Conservation (phyloP, 2,113 vertebrate species). For the Macrotus californicus region DNA sequence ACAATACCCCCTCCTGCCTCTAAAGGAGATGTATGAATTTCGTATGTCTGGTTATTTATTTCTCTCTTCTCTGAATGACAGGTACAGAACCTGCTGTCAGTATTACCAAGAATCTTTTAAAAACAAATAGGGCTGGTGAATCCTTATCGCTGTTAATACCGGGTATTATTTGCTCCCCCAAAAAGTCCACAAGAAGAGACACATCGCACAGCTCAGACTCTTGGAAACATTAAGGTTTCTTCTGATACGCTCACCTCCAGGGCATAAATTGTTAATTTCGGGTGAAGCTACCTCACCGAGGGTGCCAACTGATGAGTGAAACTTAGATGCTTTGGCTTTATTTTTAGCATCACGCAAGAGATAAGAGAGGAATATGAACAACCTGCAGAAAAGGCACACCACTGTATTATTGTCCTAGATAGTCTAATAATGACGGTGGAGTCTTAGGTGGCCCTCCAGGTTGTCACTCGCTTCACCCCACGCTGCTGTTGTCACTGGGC, state of each 20-base stretch:
- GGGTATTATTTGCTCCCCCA: not conserved
- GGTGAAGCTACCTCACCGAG: not conserved
- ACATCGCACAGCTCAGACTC: not conserved
- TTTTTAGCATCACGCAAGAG: slow-evolving; percentile 33
- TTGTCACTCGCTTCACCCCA: not conserved
- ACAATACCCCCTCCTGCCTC: slow-evolving; percentile 3
- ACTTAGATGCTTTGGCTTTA: slow-evolving; percentile 39
- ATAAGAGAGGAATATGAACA: not conserved
- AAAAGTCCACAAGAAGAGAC: not conserved
- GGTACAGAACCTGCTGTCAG: slow-evolving; percentile 9
- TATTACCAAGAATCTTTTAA: not conserved
- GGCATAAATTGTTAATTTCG: slow-evolving; percentile 30
- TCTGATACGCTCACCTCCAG: not conserved
- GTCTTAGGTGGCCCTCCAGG: not conserved
- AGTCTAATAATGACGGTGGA: rapidly evolving
- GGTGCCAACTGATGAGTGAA: slow-evolving; percentile 28
- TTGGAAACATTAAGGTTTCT: not conserved
- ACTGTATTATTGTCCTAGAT: not conserved
- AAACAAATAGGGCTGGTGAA: not conserved
- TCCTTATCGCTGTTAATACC: not conserved
- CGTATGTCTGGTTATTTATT: slow-evolving; percentile 56
- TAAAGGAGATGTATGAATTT: not conserved
- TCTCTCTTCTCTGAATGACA: not conserved
- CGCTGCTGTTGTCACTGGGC: not conserved
- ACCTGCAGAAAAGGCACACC: not conserved